A percentile compares a stretch with the other conserved stretches of the same genome.
Evolutionary conservation across 2,888 invertebrate species (phyloP).

Genomic region (Tetranychus truncatus): DNA sequence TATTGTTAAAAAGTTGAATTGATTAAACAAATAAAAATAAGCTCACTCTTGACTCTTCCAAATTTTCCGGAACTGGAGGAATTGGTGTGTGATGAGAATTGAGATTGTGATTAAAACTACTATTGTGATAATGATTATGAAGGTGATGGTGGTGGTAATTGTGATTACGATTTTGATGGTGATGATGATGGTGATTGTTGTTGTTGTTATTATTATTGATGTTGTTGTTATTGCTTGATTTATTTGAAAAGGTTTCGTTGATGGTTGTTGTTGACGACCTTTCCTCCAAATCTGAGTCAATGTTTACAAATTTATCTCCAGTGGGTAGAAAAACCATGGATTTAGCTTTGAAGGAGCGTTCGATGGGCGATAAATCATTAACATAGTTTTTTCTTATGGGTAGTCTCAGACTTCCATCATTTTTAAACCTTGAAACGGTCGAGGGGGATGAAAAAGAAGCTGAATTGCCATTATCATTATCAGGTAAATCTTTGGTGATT

Average conservation of each 20-base stretch:
- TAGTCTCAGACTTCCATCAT: background rate
- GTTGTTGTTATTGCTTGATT: too few species aligned
- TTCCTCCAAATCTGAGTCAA: background rate
- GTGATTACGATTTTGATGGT: too few species aligned
- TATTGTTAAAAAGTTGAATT: background rate
- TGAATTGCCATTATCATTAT: background rate
- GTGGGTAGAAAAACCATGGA: slow-evolving; percentile 30
- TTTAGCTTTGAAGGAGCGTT: slow-evolving; percentile 30
- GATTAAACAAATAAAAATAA: background rate
- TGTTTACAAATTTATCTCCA: background rate
- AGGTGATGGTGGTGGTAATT: too few species aligned
- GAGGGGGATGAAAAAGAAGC: background rate
- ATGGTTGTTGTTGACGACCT: background rate
- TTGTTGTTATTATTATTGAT: too few species aligned
- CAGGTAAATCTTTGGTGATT: slow-evolving; percentile 9
- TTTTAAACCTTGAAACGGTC: background rate
- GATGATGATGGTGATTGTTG: too few species aligned
- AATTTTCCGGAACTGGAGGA: background rate
- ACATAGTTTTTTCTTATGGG: background rate
- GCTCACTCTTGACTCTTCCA: background rate
- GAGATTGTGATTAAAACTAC: background rate
- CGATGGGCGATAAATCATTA: slow-evolving; percentile 22
- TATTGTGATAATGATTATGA: background rate
- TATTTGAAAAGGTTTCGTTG: background rate
- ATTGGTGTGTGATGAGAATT: background rate